A percentile compares a stretch with the other conserved stretches of the same genome.
Conservation (phyloP, 2,888 invertebrate genomes). For the Liopterus haemorrhoidalis region DNA sequence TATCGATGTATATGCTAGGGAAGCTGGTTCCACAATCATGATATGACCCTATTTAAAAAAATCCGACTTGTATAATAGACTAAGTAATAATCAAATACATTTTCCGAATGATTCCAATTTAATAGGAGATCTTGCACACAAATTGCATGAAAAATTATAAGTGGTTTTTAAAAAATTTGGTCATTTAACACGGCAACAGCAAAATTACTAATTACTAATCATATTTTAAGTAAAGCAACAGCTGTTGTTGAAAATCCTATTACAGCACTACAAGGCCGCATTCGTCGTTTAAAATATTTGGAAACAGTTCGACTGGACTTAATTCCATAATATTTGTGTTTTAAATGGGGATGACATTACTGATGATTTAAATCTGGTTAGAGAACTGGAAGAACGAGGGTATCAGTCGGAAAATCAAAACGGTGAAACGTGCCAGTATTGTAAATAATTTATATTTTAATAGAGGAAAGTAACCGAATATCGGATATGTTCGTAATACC, state of each 20-base stretch:
- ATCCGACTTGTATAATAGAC: conserved; percentile 20
- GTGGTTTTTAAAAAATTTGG: conserved; percentile 23
- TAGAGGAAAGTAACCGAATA: no score
- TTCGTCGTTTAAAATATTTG: conserved; percentile 28
- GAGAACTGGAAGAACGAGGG: no score
- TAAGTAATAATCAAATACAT: conserved; percentile 3
- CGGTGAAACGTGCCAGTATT: no score
- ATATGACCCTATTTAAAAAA: conserved; percentile 20
- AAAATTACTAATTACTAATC: conserved; percentile 29
- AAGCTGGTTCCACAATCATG: conserved; percentile 29
- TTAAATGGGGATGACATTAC: conserved; percentile 22
- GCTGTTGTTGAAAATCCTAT: conserved; percentile 31
- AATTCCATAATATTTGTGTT: conserved; percentile 29
- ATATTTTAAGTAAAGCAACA: conserved; percentile 22
- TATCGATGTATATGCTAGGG: conserved; percentile 28
- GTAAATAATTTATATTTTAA: no score
- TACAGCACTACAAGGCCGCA: conserved; percentile 30
- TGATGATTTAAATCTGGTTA: no score
- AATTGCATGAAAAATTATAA: conserved; percentile 17
- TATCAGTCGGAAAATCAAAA: no score
- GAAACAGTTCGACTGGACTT: conserved; percentile 28
- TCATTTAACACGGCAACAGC: conserved; percentile 16
- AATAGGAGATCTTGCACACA: conserved; percentile 28
- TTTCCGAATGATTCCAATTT: conserved; percentile 21
- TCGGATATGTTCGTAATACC: no score